Base-by-base conservation (phyloP, 2,888 invertebrate species). In the Spialia ferax region DNA sequence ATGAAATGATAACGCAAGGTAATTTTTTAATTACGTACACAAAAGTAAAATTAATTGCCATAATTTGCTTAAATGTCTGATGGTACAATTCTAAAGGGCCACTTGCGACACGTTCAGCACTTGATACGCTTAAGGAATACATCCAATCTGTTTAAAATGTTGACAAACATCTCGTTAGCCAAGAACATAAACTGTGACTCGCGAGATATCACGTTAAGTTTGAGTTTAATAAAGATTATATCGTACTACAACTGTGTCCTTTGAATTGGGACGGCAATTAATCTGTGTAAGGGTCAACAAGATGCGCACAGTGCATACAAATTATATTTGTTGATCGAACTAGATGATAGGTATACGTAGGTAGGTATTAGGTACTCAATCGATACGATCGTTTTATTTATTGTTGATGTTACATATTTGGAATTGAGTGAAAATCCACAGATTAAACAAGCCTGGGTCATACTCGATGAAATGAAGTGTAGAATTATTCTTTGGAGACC, bases 81-180 rank as follows among this genome's bases (percentile, higher is more conserved):
- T 3, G 2, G 20, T 48, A 20, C 45, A 48, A 10, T 48, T 6
- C 23, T 13, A 52, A 52, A 52, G 52, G 52, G 52, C 22, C 52
- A 13, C 13, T 52, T 52, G 23, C 52, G n/a, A 23, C 23, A 52
- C 48, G 18, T 18, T 23, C 18, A 13, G 23, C 22, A n/a, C 52
- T 52, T 23, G 52, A 52, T 52, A 52, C 48, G 48, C 20, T 13
- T 38, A 59, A 59, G n/a, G 38, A 38, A 42, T 59, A 23, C 42
- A 42, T 8, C 18, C 45, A 45, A 60, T 60, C 60, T 45, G 45
- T 6, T 45, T 26, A 26, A 60, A 38, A 60, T 5, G 18, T 60
- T 26, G 45, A 23, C 45, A 45, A 60, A 45, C 23, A 45, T 29
- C 26, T 26, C 23, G 60, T 60, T 29, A 45, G 45, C 13, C 22